Evolutionary conservation across 2,113 vertebrate genomes (phyloP), one percentile per base, ranked within the genome.

Genomic region (Cebus imitator): DNA sequence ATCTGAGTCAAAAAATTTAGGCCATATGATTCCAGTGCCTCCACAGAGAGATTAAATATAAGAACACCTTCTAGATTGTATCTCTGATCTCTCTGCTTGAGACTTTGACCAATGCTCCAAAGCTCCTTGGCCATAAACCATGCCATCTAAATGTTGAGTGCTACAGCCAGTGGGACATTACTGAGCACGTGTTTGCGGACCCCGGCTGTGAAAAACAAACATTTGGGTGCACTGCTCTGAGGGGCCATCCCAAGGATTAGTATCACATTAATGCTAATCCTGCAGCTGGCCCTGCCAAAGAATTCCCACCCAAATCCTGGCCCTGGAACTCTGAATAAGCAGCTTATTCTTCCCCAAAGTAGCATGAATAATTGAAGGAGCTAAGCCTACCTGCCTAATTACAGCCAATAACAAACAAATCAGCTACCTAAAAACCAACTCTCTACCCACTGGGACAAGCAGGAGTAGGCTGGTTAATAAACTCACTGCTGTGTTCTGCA

Each of bases 181-280:
- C 68, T 43, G 48, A 43, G 16, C 64, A 37, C 43, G 27, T 81
- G 84, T 79, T 50, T 86, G 52, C 86, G 87, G 61, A 45, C 43
- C 3, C 43, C 20, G 50, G 35, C 76, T n/a, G 4, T 80, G 87
- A 50, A 95, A 89, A 96, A 94, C 96, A 97, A 94, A 89, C 37
- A 76, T 32, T 27, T 50, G 40, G 17, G 68, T 23, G 35, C 45
- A 40, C 7, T 6, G 45, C n/a, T 83, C n/a, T 0, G 25, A 96
- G 86, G 40, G 73, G 86, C 90, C 2, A 1, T 40, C 79, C 68
- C 91, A 23, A 81, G 94, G 95, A 96, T 98, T 98, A 98, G 96
- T 92, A 93, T 97, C 96, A 97, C 92, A 97, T 97, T 95, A 91
- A 97, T 72, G 84, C 82, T 97, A 98, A 98, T 95, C 96, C 96